phyloP scores from a whole-genome alignment of 2,113 vertebrate species.

The Miniopterus natalensis region DNA sequence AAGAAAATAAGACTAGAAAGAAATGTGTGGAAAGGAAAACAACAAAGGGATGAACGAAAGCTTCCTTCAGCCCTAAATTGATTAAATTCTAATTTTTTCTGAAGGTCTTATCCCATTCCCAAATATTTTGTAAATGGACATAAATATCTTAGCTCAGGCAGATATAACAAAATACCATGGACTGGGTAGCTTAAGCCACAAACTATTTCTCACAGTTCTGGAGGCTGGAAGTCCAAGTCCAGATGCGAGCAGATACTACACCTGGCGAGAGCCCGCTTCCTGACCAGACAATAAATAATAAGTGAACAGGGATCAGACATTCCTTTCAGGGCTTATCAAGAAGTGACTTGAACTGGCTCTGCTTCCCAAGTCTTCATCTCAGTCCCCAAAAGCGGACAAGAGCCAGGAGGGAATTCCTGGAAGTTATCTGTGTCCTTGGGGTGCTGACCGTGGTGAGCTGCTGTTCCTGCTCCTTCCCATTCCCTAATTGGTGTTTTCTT shows the following conservation, averaged over 20 bases:
- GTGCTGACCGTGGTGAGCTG: neutral
- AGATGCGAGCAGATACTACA: neutral
- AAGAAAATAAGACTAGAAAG: constrained; percentile 41
- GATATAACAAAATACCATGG: neutral
- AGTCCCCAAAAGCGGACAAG: neutral
- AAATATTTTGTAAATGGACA: neutral
- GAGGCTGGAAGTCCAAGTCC: neutral
- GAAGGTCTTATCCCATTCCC: neutral
- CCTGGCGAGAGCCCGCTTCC: neutral
- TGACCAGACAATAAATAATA: neutral
- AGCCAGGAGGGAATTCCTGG: neutral
- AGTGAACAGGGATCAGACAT: neutral
- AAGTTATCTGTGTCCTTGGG: neutral
- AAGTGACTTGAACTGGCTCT: neutral
- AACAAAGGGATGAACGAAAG: neutral
- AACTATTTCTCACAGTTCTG: neutral
- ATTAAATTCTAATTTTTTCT: neutral
- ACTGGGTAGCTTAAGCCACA: neutral
- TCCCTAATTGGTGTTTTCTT: neutral
- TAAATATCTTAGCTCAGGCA: neutral
- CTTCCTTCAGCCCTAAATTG: neutral
- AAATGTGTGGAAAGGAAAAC: constrained; percentile 2
- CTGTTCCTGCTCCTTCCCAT: neutral
- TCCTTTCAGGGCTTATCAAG: neutral
- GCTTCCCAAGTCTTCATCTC: neutral